Percentiles rank a stretch among this genome's conserved stretches.
Evolutionary conservation across 2,113 vertebrate genomes (phyloP).

Genomic region (Oplegnathus fasciatus): DNA sequence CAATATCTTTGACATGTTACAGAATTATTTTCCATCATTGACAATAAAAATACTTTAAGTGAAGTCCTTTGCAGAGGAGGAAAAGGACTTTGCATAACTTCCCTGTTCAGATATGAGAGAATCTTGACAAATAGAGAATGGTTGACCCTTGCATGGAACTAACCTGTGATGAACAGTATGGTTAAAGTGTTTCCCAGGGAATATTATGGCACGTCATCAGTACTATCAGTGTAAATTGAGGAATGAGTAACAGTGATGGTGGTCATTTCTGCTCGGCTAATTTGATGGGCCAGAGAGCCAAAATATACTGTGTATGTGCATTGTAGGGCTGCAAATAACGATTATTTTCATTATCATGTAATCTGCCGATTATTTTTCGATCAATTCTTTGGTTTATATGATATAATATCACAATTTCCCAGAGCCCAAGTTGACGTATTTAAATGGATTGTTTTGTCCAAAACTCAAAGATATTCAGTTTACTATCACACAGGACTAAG

Average conservation of each 20-base stretch:
- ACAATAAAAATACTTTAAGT: too few species aligned
- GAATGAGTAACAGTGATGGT: neutral
- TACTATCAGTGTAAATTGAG: neutral
- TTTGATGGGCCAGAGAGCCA: too few species aligned
- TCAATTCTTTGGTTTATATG: too few species aligned
- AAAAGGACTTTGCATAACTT: too few species aligned
- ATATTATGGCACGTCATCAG: neutral
- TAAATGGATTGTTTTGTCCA: neutral
- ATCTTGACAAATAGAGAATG: too few species aligned
- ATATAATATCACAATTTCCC: too few species aligned
- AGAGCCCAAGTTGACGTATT: neutral
- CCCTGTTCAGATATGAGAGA: too few species aligned
- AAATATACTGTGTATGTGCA: neutral
- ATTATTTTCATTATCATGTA: neutral
- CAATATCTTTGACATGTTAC: too few species aligned
- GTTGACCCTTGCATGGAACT: too few species aligned
- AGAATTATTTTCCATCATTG: too few species aligned
- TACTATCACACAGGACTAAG: neutral
- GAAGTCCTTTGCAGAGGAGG: too few species aligned
- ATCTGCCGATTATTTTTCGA: neutral
- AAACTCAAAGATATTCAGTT: neutral
- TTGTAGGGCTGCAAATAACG: neutral
- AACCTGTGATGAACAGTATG: neutral
- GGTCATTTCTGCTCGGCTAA: neutral
- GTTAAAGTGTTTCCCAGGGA: neutral